Conservation (phyloP, 37 sponge, comb jelly and placozoan genomes). For the Chondrosia reniformis region DNA sequence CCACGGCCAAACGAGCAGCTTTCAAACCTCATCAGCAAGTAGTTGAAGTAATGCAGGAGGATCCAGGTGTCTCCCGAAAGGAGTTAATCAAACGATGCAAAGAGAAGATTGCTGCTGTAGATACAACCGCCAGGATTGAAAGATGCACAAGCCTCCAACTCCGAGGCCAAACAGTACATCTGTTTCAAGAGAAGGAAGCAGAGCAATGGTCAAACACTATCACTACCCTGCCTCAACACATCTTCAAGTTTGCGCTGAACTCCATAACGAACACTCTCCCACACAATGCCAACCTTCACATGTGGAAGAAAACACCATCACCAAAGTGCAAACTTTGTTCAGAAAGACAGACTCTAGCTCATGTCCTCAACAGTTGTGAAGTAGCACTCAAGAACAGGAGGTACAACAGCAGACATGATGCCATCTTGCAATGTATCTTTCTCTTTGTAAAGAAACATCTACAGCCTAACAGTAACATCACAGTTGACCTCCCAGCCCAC, state of each 20-base stretch:
- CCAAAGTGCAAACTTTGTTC: not conserved
- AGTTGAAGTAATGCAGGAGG: constrained; percentile 4
- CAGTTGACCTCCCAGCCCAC: too few species aligned
- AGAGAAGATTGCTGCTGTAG: not conserved
- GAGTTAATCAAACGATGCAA: not conserved
- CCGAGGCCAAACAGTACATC: not conserved
- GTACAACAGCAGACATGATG: constrained; percentile 19
- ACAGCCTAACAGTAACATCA: not conserved
- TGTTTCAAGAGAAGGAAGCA: not conserved
- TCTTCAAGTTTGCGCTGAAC: too few species aligned
- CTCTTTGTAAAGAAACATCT: not conserved
- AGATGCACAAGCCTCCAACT: not conserved
- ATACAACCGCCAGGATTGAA: not conserved
- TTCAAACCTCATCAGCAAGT: not conserved
- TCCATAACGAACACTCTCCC: too few species aligned
- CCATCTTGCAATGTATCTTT: not conserved
- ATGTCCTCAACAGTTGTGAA: not conserved
- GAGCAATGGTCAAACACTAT: not conserved
- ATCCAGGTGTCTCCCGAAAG: not conserved
- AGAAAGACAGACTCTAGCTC: not conserved
- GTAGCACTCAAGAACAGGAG: too few species aligned
- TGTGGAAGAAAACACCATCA: constrained; percentile 5
- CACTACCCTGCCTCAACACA: not conserved
- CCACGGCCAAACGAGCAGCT: not conserved
- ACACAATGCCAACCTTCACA: too few species aligned